Base-by-base conservation (phyloP, 1,140 invertebrate species). In the Ooceraea biroi region DNA sequence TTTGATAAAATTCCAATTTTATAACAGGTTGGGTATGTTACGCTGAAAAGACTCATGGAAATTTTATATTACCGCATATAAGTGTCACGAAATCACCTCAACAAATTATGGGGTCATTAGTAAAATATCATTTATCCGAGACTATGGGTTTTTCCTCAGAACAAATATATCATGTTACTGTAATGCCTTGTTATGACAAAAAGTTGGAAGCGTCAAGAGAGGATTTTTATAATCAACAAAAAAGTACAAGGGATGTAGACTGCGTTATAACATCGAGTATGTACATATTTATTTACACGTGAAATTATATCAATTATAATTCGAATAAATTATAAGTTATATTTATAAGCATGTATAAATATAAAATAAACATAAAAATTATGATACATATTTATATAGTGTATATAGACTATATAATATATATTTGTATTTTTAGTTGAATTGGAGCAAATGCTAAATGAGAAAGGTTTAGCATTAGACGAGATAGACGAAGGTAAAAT, bases 131-230 rank as follows among this genome's bases (percentile, higher is more conserved):
- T 91, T 94, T 98, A 50, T 95, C 96, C 0, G 90, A 95, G 74
- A 94, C 95, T 55, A 92, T 95, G 55, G 94, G 95, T 68, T 82
- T 96, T 58, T 88, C 92, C 11, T 94, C 96, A 30, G 95, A 96
- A 65, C 92, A 96, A 80, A 95, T 99, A 55, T 99, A 99, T 94
- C 99, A 99, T 94, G 97, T 99, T 0, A 98, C 98, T 44, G 94
- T 99, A 2, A 99, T 99, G 99, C 98, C 99, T 8, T 99, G 99
- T 95, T 99, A 98, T 94, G 99, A 99, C 93, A 99, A 99, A 94
- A 99, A 99, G 94, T 94, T 99, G 61, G 99, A 99, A 94, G 99
- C 99, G 0, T 99, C 98, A 0, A 95, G 99, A 86, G 95, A 97
- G 88, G 98, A 99, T 93, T 99, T 99, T 93, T 97, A 96, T 89